Evolutionary conservation across 2,113 vertebrate species (phyloP).

Genomic region (Poeciliopsis retropinna): DNA sequence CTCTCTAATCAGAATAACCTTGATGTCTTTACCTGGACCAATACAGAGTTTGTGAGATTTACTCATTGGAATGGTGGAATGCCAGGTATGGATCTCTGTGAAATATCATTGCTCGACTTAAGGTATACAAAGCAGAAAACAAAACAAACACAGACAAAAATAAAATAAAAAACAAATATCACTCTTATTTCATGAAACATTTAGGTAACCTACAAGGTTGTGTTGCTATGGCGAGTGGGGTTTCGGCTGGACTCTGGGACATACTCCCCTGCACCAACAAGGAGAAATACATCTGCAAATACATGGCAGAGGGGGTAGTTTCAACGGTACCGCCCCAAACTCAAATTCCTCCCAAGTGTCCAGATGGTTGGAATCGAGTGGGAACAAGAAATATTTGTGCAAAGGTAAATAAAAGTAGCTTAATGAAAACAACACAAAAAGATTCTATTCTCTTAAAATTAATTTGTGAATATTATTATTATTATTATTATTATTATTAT

Average conservation of each 20-base stretch:
- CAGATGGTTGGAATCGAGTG: conserved; percentile 77
- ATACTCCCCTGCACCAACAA: conserved; percentile 87
- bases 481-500: too few species aligned
- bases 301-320: conserved; percentile 85
- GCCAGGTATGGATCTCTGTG: conserved; percentile 57
- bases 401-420: conserved; percentile 77
- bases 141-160: background rate
- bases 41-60: conserved; percentile 78
- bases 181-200: background rate
- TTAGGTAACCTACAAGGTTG: conserved; percentile 82
- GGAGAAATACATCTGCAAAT: conserved; percentile 92
- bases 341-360: conserved; percentile 46
- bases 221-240: conserved; percentile 90
- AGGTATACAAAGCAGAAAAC: background rate
- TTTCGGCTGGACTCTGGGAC: conserved; percentile 92
- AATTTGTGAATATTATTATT: background rate
- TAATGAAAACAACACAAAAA: background rate
- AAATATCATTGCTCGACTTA: background rate
- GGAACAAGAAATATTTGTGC: conserved; percentile 75
- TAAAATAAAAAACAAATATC: background rate
- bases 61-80: conserved; percentile 88
- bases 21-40: conserved; percentile 86
- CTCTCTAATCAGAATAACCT: conserved; percentile 85
- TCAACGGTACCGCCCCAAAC: conserved; percentile 70
- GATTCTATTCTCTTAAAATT: background rate